phyloP scores from a whole-genome alignment of 2,797 vertebrate genomes.

The Thunnus albacares region DNA sequence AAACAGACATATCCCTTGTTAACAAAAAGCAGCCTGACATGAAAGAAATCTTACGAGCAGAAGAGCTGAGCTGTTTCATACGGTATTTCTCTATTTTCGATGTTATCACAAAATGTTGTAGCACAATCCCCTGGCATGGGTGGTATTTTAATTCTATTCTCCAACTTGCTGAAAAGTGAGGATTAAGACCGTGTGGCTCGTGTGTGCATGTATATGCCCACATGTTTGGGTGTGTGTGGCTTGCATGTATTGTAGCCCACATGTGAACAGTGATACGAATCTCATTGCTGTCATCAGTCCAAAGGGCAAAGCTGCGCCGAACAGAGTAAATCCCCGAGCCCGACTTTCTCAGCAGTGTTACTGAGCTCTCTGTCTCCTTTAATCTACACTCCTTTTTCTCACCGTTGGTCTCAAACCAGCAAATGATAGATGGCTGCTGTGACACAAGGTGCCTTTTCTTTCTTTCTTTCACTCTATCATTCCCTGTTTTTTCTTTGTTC shows the following conservation, averaged over 20 bases:
- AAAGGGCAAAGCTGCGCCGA: slow-evolving; percentile 54
- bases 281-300: slow-evolving; percentile 72
- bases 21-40: slow-evolving; percentile 22
- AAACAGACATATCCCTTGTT: slow-evolving; percentile 24
- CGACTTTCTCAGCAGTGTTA: slow-evolving; percentile 31
- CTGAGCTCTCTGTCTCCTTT: slow-evolving; percentile 56
- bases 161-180: slow-evolving; percentile 67
- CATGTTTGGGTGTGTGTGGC: slow-evolving; percentile 24
- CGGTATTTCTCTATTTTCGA: slow-evolving; percentile 57
- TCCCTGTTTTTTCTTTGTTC: slow-evolving; percentile 34
- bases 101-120: slow-evolving; percentile 65
- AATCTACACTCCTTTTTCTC: slow-evolving; percentile 66
- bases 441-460: slow-evolving; percentile 59
- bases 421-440: slow-evolving; percentile 70
- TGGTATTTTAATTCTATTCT: slow-evolving; percentile 67
- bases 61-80: slow-evolving; percentile 20
- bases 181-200: slow-evolving; percentile 54
- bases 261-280: slow-evolving; percentile 74
- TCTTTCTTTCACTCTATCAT: slow-evolving; percentile 39
- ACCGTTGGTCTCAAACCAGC: slow-evolving; percentile 50
- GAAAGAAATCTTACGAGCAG: slow-evolving; percentile 25
- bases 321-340: slow-evolving; percentile 61
- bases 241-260: slow-evolving; percentile 55
- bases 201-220: slow-evolving; percentile 25
- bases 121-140: slow-evolving; percentile 41